A percentile compares a stretch with the other conserved stretches of the same genome.
Evolutionary conservation across 2,797 vertebrate genomes (phyloP).

Genomic region (Anomalospiza imberbis): DNA sequence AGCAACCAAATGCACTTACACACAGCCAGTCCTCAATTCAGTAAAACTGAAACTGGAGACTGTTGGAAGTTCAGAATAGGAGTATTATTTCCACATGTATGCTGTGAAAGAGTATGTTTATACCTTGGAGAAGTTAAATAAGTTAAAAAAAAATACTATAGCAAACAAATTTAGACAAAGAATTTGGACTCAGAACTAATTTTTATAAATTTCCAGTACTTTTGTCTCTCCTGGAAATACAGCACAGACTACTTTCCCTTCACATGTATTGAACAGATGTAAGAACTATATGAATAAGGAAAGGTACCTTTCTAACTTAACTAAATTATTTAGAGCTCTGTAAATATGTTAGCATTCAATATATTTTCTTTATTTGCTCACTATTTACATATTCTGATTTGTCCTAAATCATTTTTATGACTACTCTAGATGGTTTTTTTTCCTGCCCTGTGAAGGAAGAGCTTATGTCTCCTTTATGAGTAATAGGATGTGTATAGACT

Average conservation of each 20-base stretch:
- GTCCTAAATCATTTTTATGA: neutral
- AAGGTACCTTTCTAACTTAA: neutral
- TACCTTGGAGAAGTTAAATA: neutral
- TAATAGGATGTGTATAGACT: neutral
- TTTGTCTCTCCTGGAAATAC: neutral
- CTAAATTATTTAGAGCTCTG: neutral
- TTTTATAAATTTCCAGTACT: neutral
- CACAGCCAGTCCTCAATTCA: neutral
- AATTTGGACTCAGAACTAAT: neutral
- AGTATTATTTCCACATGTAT: neutral
- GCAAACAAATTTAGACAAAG: neutral
- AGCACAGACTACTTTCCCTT: neutral
- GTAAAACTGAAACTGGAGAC: neutral
- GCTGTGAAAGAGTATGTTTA: neutral
- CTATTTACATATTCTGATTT: neutral
- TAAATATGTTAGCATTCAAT: neutral
- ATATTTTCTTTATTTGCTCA: neutral
- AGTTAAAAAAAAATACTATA: neutral
- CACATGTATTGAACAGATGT: neutral
- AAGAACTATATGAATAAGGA: neutral
- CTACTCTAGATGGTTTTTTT: neutral
- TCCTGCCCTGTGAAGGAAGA: neutral
- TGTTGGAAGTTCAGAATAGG: neutral
- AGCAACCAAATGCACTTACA: neutral
- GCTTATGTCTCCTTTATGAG: neutral